phyloP scores from a whole-genome alignment of 2,888 invertebrate species.

The Dicroscelio sp. region DNA sequence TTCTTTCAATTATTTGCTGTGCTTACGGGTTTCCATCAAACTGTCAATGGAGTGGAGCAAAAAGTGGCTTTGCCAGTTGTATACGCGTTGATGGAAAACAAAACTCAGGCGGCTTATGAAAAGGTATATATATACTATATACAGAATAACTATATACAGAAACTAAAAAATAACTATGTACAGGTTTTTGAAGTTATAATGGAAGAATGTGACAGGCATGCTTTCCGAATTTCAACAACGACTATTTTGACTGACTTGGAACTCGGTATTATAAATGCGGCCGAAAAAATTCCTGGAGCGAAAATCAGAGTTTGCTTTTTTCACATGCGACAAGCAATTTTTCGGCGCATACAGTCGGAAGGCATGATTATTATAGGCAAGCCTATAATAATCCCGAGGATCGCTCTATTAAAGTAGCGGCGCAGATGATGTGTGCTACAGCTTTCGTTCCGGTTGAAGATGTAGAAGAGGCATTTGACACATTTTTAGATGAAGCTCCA shows the following conservation, averaged over 20 bases:
- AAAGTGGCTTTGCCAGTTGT: constrained; percentile 14
- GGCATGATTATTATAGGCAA: too few relatives aligned
- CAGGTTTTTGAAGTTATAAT: constrained; percentile 24
- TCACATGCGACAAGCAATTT: constrained; percentile 33
- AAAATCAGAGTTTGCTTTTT: not conserved
- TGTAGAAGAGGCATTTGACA: constrained; percentile 37
- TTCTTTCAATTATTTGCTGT: constrained; percentile 41
- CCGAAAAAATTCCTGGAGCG: not conserved
- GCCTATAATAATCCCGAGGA: constrained; percentile 20
- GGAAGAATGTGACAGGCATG: constrained; percentile 23
- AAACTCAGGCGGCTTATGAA: constrained; percentile 21
- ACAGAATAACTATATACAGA: not conserved
- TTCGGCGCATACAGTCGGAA: constrained; percentile 33
- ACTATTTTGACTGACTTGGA: constrained; percentile 53
- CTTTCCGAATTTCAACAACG: not conserved
- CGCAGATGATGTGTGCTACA: constrained; percentile 31
- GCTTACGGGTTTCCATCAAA: constrained; percentile 4
- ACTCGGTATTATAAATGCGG: constrained; percentile 25
- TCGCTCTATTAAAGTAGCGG: constrained; percentile 28
- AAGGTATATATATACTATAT: constrained; percentile 17
- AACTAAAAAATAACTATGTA: not conserved
- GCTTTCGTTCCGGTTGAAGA: constrained; percentile 42
- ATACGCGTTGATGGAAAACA: constrained; percentile 2
- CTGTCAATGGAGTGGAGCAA: constrained; percentile 10
- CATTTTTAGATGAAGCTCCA: constrained; percentile 23